phyloP scores from a whole-genome alignment of 1,140 invertebrate species.

The Heliconius eleuchia region DNA sequence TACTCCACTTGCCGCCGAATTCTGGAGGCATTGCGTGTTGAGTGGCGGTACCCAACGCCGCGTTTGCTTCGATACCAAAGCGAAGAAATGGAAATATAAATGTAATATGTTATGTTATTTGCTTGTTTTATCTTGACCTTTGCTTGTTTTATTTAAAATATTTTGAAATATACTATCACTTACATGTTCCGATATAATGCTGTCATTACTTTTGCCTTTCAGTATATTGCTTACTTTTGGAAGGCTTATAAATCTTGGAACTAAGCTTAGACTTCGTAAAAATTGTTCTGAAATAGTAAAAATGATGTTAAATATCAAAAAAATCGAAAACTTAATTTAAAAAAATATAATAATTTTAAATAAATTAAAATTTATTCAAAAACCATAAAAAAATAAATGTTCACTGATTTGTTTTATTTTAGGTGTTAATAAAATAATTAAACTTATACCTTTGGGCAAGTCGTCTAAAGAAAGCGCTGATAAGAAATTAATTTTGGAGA shows the following conservation, averaged over 20 bases:
- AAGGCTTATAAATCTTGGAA: conserved; percentile 17
- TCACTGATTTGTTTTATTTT: neutral
- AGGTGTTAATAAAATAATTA: neutral
- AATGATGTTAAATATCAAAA: neutral
- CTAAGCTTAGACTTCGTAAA: conserved; percentile 5
- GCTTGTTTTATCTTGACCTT: too few relatives aligned
- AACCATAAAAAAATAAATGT: too few relatives aligned
- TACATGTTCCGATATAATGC: conserved; percentile 27
- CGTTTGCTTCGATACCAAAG: too few relatives aligned
- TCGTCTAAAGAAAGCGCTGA: conserved; percentile 45
- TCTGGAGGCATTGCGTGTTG: too few relatives aligned
- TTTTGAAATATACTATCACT: neutral
- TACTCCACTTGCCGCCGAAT: too few relatives aligned
- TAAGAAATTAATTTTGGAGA: conserved; percentile 57
- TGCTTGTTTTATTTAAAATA: too few relatives aligned
- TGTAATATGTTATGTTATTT: too few relatives aligned
- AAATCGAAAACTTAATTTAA: neutral
- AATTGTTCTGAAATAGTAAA: conserved; percentile 16
- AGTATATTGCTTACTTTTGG: conserved; percentile 1
- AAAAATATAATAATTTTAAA: too few relatives aligned
- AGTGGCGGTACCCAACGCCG: too few relatives aligned
- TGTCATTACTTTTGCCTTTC: conserved; percentile 17
- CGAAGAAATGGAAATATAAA: too few relatives aligned
- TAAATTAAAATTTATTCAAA: too few relatives aligned
- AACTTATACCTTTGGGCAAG: conserved; percentile 39